Evolutionary conservation across 2,797 vertebrate species (phyloP).

Genomic region (Coluber constrictor): DNA sequence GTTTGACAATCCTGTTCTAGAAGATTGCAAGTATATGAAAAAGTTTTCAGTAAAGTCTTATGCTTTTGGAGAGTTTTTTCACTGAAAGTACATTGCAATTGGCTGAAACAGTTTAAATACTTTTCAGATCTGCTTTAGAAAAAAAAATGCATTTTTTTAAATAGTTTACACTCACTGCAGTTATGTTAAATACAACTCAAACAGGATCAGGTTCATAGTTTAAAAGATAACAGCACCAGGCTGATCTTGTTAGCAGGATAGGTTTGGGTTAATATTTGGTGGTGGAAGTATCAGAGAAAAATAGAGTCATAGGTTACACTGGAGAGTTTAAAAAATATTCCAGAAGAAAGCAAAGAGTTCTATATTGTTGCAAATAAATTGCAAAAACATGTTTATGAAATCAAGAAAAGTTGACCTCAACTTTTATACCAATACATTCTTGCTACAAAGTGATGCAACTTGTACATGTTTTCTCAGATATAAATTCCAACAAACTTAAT

Average conservation of each 20-base stretch:
- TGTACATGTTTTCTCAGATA: not conserved
- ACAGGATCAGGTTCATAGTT: not conserved
- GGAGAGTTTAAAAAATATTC: not conserved
- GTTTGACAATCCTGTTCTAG: not conserved
- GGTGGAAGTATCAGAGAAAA: not conserved
- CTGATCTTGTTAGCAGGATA: not conserved
- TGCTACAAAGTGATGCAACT: not conserved
- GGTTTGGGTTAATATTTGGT: not conserved
- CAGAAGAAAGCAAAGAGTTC: not conserved
- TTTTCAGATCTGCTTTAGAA: not conserved
- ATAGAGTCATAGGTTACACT: not conserved
- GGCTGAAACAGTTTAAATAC: not conserved
- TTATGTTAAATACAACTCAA: not conserved
- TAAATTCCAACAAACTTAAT: not conserved
- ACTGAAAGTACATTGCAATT: not conserved
- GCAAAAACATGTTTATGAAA: not conserved
- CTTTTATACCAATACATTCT: not conserved
- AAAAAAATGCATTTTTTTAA: not conserved
- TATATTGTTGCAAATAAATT: not conserved
- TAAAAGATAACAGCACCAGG: not conserved
- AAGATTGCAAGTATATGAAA: not conserved
- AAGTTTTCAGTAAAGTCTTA: not conserved
- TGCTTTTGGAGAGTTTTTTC: not conserved
- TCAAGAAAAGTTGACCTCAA: not conserved
- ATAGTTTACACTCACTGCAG: not conserved